Evolutionary conservation across 1,140 invertebrate species (phyloP), one percentile per base, ranked within the genome.

Genomic region (Chelonus insularis): DNA sequence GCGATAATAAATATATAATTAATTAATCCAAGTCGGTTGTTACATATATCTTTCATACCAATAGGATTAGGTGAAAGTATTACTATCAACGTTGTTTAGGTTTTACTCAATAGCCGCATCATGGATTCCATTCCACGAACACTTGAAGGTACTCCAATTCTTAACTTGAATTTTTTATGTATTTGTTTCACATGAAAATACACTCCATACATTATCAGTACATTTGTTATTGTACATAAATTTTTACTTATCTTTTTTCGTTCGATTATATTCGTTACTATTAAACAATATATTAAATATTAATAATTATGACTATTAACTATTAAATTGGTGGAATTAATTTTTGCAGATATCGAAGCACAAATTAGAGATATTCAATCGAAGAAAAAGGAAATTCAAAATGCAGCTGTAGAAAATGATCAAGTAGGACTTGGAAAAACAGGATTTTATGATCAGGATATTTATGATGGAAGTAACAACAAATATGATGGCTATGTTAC

Each of bases 401-500:
- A 83, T 73, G 82, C 84, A 64, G 81, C 83, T 11, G 82, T 84
- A 18, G 88, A 91, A 66, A 84, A 83, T 41, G 84, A 86, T 4
- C 87, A 93, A 57, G 92, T 96, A n/a, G 91, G 91, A 1, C 81
- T 97, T 47, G 92, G 93, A 55, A 91, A 95, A 67, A 89, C 89
- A 70, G 93, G 92, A 8, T 93, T 89, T 70, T 97, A 93, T 83
- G 96, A 98, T 81, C 89, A 88, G 73, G 95, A 97, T 68, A 95
- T 98, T 67, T 98, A 97, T 80, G 94, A 94, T 74, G 89, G 86
- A 52, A 76, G 78, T 29, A 91, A 91, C 67, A 88, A 88, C 16
- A 93, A 94, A 76, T 97, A 91, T 82, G 93, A 94, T 75, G 94
- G 94, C 32, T 98, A 97, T 83, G 93, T 95, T 37, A 96, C 94